phyloP scores from a whole-genome alignment of 2,888 invertebrate species.

The Cacoxenus indagator region DNA sequence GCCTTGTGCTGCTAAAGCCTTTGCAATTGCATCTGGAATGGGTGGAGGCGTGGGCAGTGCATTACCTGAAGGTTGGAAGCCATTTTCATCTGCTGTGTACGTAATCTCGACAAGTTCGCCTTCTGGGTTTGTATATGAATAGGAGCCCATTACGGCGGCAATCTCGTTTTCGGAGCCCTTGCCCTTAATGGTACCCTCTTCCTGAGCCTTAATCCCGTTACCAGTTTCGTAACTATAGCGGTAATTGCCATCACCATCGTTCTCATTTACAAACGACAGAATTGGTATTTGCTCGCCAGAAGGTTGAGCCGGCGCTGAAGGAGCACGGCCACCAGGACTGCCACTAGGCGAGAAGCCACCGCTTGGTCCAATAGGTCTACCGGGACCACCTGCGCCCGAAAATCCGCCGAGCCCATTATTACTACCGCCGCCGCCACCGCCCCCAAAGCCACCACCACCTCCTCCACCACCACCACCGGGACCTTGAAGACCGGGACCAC shows the following conservation, averaged over 20 bases:
- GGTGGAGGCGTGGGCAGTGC: slow-evolving; percentile 77
- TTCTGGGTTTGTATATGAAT: slow-evolving; percentile 77
- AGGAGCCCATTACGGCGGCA: slow-evolving; percentile 75
- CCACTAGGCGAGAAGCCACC: slow-evolving; percentile 53
- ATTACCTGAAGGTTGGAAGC: slow-evolving; percentile 75
- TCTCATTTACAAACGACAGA: slow-evolving; percentile 74
- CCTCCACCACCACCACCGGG: slow-evolving; percentile 61
- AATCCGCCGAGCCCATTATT: slow-evolving; percentile 64
- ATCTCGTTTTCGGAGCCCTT: slow-evolving; percentile 74
- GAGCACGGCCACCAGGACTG: slow-evolving; percentile 53
- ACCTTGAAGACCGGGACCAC: slow-evolving; percentile 69
- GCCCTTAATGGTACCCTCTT: slow-evolving; percentile 75
- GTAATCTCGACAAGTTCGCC: slow-evolving; percentile 75
- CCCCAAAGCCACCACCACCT: slow-evolving; percentile 55
- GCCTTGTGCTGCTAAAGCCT: slow-evolving; percentile 72
- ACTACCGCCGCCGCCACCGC: slow-evolving; percentile 51
- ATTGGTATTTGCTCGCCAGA: slow-evolving; percentile 72
- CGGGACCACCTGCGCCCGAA: slow-evolving; percentile 63
- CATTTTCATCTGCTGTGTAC: slow-evolving; percentile 79
- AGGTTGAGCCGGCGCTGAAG: slow-evolving; percentile 53
- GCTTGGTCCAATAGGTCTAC: slow-evolving; percentile 61
- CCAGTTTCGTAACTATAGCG: slow-evolving; percentile 76
- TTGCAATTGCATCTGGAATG: slow-evolving; percentile 77
- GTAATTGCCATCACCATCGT: slow-evolving; percentile 75
- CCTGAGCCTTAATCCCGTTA: slow-evolving; percentile 76